Evolutionary conservation across 2,113 vertebrate species (phyloP), one percentile per base, ranked within the genome.

Genomic region (Paradoxurus hermaphroditus): DNA sequence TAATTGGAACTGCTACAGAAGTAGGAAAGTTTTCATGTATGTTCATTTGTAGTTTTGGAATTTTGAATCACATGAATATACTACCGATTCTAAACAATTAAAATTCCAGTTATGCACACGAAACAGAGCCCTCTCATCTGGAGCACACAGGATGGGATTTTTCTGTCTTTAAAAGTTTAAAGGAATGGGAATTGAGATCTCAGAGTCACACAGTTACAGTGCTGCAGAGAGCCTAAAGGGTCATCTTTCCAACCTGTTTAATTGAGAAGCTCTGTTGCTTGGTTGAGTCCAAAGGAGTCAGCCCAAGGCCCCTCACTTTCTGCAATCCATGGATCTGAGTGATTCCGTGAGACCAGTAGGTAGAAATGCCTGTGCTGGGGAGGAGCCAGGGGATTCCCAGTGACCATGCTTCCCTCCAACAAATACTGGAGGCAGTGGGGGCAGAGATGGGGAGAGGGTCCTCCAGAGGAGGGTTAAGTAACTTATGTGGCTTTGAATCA

Each of bases 101-200:
- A 25, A 91, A 75, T 11, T 31, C 11, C 21, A 15, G 10, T 14
- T 16, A 41, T 10, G 1, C 36, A 29, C n/a, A 70, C 5, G 67
- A 93, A 97, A 31, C 39, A 16, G 14, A 72, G 15, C 7, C 7
- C 56, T 75, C 21, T 79, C 11, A 36, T 27, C 49, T 63, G 41
- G 53, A 85, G 27, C 21, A 46, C 21, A 46, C 7, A 56, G 29
- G 7, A 12, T 31, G 68, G 5, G 29, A n/a, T 46, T 90, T 79
- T 92, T 83, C 49, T 73, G 44, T 73, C 77, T 95, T 78, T 78
- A 73, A 78, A 85, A 44, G 14, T 27, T 82, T 84, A 65, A 78
- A 77, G 11, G 23, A 53, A 46, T 31, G 11, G 49, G 10, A 67
- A 27, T 21, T 67, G 34, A 62, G 56, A 44, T 44, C 29, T 77